phyloP scores from a whole-genome alignment of 2,113 vertebrate genomes.

The Datnioides undecimradiatus region DNA sequence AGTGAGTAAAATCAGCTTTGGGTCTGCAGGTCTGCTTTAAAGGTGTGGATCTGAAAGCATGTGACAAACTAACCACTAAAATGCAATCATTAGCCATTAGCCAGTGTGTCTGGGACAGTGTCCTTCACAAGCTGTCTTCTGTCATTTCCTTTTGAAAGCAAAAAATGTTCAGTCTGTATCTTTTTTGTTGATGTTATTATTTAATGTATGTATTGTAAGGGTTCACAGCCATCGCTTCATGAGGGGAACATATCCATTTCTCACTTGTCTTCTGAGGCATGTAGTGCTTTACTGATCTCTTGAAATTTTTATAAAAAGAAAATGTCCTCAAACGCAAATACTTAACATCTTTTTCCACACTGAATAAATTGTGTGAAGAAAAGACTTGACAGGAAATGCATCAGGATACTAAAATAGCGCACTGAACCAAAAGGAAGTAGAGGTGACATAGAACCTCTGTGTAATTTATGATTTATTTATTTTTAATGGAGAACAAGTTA shows the following conservation, averaged over 20 bases:
- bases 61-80: background rate
- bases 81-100: background rate
- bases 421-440: background rate
- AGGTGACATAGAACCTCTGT: background rate
- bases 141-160: background rate
- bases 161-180: no score
- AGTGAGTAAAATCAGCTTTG: background rate
- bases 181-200: background rate
- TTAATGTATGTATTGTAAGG: background rate
- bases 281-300: background rate
- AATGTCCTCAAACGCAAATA: background rate
- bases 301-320: background rate
- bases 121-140: background rate
- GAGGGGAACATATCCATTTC: background rate
- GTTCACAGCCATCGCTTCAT: background rate
- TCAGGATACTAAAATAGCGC: background rate
- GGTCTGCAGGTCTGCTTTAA: slow-evolving; percentile 1
- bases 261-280: background rate
- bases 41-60: background rate
- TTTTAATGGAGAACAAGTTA: background rate
- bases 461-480: background rate
- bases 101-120: background rate
- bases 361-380: background rate
- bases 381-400: background rate
- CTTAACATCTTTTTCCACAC: background rate